phyloP scores from a whole-genome alignment of 2,797 vertebrate genomes.

The Myotis vivesi region DNA sequence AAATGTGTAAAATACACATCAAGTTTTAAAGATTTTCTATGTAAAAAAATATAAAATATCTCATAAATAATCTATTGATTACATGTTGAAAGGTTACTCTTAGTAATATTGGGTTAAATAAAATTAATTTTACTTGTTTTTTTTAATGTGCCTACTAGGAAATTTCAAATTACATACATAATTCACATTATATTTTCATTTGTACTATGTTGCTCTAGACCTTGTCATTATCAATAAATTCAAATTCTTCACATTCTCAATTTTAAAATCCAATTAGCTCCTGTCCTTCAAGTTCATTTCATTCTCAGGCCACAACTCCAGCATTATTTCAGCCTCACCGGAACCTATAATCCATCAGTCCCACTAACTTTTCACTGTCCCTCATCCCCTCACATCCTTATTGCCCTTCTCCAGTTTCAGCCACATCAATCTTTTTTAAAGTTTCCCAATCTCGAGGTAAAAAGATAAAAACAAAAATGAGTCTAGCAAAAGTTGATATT shows the following conservation, averaged over 20 bases:
- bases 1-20: constrained; percentile 6
- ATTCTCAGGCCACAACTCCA: not conserved
- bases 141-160: not conserved
- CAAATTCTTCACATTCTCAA: not conserved
- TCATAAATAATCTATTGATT: not conserved
- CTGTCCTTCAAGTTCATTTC: not conserved
- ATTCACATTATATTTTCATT: not conserved
- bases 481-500: not conserved
- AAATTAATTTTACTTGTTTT: not conserved
- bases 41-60: not conserved
- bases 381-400: not conserved
- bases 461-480: not conserved
- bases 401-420: not conserved
- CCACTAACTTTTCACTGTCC: not conserved
- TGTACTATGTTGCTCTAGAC: not conserved
- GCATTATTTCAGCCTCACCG: not conserved
- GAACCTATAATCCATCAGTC: not conserved
- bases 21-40: not conserved
- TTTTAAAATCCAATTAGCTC: not conserved
- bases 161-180: not conserved
- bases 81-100: not conserved
- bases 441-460: not conserved
- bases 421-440: constrained; percentile 4
- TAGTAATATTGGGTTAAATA: not conserved
- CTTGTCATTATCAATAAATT: not conserved